Evolutionary conservation across 2,888 invertebrate species (phyloP).

Genomic region (Tinea trinotella): DNA sequence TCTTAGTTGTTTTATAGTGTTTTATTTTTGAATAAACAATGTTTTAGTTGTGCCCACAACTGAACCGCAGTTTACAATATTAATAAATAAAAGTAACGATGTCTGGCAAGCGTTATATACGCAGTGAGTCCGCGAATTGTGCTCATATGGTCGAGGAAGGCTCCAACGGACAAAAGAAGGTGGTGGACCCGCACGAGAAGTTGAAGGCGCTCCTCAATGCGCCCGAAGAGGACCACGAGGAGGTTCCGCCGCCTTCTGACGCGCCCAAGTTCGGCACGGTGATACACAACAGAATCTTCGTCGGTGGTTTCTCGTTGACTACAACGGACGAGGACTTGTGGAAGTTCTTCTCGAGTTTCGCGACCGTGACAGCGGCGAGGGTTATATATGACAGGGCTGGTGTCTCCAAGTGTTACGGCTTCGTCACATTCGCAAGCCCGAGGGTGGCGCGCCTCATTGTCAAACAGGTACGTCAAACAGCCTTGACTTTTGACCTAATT

Average conservation of each 20-base stretch:
- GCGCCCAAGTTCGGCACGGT: conserved; percentile 82
- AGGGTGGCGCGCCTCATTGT: conserved; percentile 64
- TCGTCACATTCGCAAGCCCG: conserved; percentile 77
- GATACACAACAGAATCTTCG: conserved; percentile 96
- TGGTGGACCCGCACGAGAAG: conserved; percentile 59
- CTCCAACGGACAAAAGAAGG: conserved; percentile 50
- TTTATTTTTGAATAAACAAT: conserved; percentile 1
- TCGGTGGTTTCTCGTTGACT: conserved; percentile 94
- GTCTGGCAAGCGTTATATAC: conserved; percentile 50
- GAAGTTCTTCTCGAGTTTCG: conserved; percentile 91
- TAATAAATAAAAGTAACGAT: neutral
- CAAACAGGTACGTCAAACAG: conserved; percentile 60
- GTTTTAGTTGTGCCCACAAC: neutral
- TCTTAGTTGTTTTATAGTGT: conserved; percentile 13
- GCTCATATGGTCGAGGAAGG: conserved; percentile 65
- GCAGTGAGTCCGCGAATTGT: conserved; percentile 64
- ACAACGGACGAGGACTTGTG: conserved; percentile 94
- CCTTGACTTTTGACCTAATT: conserved; percentile 9
- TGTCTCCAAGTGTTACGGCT: conserved; percentile 94
- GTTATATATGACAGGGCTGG: conserved; percentile 96
- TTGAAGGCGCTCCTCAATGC: conserved; percentile 58
- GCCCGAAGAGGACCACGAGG: conserved; percentile 59
- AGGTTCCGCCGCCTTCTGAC: conserved; percentile 55
- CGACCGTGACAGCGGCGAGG: conserved; percentile 92
- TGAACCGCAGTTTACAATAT: neutral